Evolutionary conservation across 1,140 invertebrate genomes (phyloP).

Genomic region (Solen grandis): DNA sequence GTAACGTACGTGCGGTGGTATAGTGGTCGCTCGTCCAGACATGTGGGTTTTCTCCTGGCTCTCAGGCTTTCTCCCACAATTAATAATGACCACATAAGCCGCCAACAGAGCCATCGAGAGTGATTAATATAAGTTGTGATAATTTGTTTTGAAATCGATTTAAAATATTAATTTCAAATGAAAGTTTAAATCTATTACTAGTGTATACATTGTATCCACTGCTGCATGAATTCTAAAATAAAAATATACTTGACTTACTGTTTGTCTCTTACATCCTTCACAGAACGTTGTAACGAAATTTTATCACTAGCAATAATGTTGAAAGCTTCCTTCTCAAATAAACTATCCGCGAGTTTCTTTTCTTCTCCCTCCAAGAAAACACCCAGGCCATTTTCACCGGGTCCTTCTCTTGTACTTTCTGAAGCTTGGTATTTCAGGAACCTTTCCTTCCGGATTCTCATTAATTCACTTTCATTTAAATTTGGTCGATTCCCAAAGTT

Average conservation of each 20-base stretch:
- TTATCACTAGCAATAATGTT: slow-evolving; percentile 94
- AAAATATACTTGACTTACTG: slow-evolving; percentile 82
- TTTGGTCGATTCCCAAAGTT: background rate
- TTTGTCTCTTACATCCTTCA: slow-evolving; percentile 90
- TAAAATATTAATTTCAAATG: background rate
- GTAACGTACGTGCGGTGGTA: no score
- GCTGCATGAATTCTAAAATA: no score
- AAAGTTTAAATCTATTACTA: no score
- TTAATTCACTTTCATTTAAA: background rate
- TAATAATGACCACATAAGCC: no score
- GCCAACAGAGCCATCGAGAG: no score
- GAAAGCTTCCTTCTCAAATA: slow-evolving; percentile 91
- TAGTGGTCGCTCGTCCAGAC: no score
- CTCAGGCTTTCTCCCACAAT: no score
- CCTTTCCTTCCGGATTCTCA: slow-evolving; percentile 61
- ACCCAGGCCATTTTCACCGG: slow-evolving; percentile 74
- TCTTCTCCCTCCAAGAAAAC: slow-evolving; percentile 72
- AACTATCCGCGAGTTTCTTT: slow-evolving; percentile 64
- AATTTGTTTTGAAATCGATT: no score
- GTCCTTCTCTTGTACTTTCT: slow-evolving; percentile 66
- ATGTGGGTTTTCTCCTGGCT: no score
- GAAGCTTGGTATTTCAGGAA: slow-evolving; percentile 63
- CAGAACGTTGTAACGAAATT: slow-evolving; percentile 90
- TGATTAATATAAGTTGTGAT: no score
- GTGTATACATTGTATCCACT: no score